phyloP scores from a whole-genome alignment of 2,113 vertebrate species.

The Protomyctophum bolini region DNA sequence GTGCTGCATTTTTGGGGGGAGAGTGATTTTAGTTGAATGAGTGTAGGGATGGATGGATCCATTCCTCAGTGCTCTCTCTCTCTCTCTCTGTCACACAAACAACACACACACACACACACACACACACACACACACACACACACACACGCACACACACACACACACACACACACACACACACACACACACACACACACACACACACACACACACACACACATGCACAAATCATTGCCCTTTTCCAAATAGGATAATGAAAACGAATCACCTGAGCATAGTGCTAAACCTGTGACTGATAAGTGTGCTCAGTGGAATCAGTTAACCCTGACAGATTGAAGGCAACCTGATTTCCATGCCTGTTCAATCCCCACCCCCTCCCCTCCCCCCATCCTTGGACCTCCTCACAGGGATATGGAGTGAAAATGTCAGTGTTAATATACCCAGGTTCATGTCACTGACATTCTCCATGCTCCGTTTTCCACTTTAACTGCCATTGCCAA shows the following conservation, averaged over 20 bases:
- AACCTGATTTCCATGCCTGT: slow-evolving; percentile 6
- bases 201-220: slow-evolving; percentile 1
- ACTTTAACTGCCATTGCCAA: too few species aligned
- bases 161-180: too few species aligned
- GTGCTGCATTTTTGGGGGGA: background rate
- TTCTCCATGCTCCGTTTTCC: slow-evolving; percentile 17
- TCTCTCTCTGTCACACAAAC: too few species aligned
- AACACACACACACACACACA: too few species aligned
- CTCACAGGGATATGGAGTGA: slow-evolving; percentile 36
- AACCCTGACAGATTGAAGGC: slow-evolving; percentile 30
- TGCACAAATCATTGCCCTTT: slow-evolving; percentile 45
- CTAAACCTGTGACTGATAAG: slow-evolving; percentile 46
- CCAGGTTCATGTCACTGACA: slow-evolving; percentile 38
- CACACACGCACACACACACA: too few species aligned
- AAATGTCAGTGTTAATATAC: slow-evolving; percentile 34
- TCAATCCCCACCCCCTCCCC: slow-evolving; percentile 37
- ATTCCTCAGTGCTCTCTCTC: background rate
- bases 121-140: too few species aligned
- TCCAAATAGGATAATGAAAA: slow-evolving; percentile 53
- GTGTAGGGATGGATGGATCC: slow-evolving; percentile 30
- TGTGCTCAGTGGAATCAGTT: slow-evolving; percentile 9
- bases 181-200: too few species aligned
- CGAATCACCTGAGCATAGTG: slow-evolving; percentile 46
- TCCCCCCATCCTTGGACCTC: slow-evolving; percentile 11
- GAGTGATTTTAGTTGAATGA: slow-evolving; percentile 33